These are phyloP conservation scores for Crotalus horridus DNA, from an alignment of 2,113 vertebrate genomes.

Conservation along the genomic window DNA sequence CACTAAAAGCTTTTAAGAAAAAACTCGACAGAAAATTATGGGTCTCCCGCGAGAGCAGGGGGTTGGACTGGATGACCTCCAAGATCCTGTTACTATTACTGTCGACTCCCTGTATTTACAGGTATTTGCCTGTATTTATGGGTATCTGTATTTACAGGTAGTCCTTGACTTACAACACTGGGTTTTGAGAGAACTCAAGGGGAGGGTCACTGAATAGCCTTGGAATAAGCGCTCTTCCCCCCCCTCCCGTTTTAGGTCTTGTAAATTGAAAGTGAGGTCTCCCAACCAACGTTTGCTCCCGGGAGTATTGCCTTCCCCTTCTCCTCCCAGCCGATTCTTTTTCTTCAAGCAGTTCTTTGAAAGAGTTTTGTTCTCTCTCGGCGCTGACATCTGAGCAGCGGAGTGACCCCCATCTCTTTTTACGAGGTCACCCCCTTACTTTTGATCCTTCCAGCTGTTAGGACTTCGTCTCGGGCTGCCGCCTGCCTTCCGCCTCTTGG, in stretches of 20 bases:
- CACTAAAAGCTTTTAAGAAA: not conserved
- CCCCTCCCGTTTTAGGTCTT: accelerated
- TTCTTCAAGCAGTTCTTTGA: not conserved
- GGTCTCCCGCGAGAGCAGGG: not conserved
- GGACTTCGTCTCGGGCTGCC: not conserved
- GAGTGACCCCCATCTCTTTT: not conserved
- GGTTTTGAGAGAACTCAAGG: not conserved
- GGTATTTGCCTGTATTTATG: too few species aligned
- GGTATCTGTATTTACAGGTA: not conserved
- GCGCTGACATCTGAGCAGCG: not conserved
- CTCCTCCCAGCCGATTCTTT: not conserved
- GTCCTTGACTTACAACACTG: not conserved
- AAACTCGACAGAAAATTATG: not conserved
- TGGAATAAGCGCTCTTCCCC: not conserved
- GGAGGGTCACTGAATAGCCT: not conserved
- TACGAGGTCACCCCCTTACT: not conserved
- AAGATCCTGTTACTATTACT: not conserved
- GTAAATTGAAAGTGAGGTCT: not conserved
- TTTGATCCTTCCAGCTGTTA: not conserved
- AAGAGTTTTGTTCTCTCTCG: not conserved
- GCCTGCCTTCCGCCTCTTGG: not conserved
- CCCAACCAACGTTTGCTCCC: not conserved
- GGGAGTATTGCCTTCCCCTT: not conserved
- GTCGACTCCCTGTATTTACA: too few species aligned
- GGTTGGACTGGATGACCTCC: not conserved